Percentiles rank a stretch among this genome's conserved stretches.
Evolutionary conservation across 2,113 vertebrate species (phyloP).

Genomic region (Brienomyrus longianalis): DNA sequence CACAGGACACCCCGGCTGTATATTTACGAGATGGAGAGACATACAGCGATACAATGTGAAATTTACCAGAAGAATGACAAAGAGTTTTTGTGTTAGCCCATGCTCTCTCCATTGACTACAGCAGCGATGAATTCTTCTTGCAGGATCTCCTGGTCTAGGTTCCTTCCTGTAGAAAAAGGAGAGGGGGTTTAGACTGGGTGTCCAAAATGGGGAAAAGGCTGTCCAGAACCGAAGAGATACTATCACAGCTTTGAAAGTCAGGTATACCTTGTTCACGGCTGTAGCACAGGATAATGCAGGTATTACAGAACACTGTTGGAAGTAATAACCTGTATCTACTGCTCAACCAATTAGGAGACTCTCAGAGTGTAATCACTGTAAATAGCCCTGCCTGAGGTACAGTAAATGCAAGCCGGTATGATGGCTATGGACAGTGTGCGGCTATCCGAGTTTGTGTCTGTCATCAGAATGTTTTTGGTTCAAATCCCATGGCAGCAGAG

Average conservation of each 20-base stretch:
- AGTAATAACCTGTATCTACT: background rate
- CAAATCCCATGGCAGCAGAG: background rate
- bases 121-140: conserved; percentile 70
- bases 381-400: background rate
- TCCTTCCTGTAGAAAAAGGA: conserved; percentile 65
- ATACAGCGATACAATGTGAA: background rate
- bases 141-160: conserved; percentile 79
- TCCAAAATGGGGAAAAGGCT: background rate
- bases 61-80: conserved; percentile 5
- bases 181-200: background rate
- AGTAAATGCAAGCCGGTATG: background rate
- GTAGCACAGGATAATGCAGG: background rate
- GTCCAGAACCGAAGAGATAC: background rate
- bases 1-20: background rate
- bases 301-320: background rate
- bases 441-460: background rate
- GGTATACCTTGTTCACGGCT: background rate
- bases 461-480: background rate
- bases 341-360: background rate
- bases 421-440: background rate
- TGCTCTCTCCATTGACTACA: conserved; percentile 21
- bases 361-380: background rate
- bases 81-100: background rate
- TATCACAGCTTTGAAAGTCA: background rate
- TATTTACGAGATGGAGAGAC: background rate